phyloP scores from a whole-genome alignment of 2,888 invertebrate genomes.

The Entomobrya multifasciata region DNA sequence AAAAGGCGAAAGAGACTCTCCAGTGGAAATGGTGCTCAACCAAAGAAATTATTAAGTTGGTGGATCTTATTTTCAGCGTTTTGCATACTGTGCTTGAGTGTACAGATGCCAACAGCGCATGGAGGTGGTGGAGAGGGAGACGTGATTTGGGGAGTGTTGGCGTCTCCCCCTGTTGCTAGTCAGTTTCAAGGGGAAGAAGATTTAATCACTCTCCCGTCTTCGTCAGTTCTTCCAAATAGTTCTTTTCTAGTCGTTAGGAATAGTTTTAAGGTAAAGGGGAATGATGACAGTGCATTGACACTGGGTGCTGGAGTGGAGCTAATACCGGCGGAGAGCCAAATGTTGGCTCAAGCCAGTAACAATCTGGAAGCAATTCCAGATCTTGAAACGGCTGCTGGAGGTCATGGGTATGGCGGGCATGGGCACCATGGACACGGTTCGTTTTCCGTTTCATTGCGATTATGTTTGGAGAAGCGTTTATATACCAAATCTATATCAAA shows the following conservation, averaged over 20 bases:
- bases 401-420: slow-evolving; percentile 64
- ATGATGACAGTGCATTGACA: not conserved
- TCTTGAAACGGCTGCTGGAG: slow-evolving; percentile 62
- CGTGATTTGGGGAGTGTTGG: slow-evolving; percentile 41
- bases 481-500: too few relatives aligned
- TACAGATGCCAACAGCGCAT: slow-evolving; percentile 47
- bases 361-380: slow-evolving; percentile 24
- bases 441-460: too few relatives aligned
- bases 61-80: slow-evolving; percentile 47
- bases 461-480: too few relatives aligned
- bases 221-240: slow-evolving; percentile 38
- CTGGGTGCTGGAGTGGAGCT: slow-evolving; percentile 12
- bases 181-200: slow-evolving; percentile 38
- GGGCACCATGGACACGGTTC: slow-evolving; percentile 66
- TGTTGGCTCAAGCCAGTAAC: slow-evolving; percentile 19
- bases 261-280: slow-evolving; percentile 57
- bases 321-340: slow-evolving; percentile 53
- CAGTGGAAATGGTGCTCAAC: not conserved
- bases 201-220: slow-evolving; percentile 45
- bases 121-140: slow-evolving; percentile 41
- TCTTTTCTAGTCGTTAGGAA: slow-evolving; percentile 67
- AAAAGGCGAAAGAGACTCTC: slow-evolving; percentile 13
- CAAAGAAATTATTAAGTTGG: slow-evolving; percentile 35
- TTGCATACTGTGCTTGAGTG: slow-evolving; percentile 11
- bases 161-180: slow-evolving; percentile 19